Evolutionary conservation across 2,113 vertebrate genomes (phyloP).

Genomic region (human (Homo sapiens)): GRCh38 chrX:66189501-66190000

Average conservation of each 20-base stretch:
- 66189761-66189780: conserved; percentile 88
- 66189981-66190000: background rate
- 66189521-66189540: background rate
- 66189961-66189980: background rate
- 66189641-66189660: background rate
- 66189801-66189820: conserved; percentile 83
- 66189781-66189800: conserved; percentile 86
- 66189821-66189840: conserved; percentile 84
- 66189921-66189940: conserved; percentile 85
- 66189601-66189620: background rate
- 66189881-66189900: conserved; percentile 79
- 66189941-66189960: conserved; percentile 30
- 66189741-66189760: conserved; percentile 85
- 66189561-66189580: conserved; percentile 6
- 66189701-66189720: conserved; percentile 86
- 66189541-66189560: background rate
- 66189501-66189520: background rate
- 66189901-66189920: conserved; percentile 86
- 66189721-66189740: conserved; percentile 83
- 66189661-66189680: conserved; percentile 69
- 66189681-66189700: conserved; percentile 88
- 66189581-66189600: conserved; percentile 6
- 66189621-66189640: background rate
- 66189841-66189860: conserved; percentile 86
- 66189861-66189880: conserved; percentile 87